These are phyloP conservation scores for Chrosomus eos DNA, from an alignment of 2,797 vertebrate species.

Conservation along the genomic window DNA sequence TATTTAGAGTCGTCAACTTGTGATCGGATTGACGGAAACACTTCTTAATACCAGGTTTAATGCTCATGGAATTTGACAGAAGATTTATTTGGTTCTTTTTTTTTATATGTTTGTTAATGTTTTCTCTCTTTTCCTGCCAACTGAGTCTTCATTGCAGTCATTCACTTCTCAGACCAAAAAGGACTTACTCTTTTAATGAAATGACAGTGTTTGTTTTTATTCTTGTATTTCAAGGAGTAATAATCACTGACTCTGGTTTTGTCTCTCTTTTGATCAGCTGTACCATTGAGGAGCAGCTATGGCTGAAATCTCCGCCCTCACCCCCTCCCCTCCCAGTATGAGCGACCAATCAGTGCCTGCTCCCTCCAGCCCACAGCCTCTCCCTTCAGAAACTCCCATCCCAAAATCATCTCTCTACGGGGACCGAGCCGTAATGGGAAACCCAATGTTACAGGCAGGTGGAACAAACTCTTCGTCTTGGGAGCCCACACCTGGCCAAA, in stretches of 20 bases:
- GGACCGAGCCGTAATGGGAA: slow-evolving; percentile 66
- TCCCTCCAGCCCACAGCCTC: slow-evolving; percentile 60
- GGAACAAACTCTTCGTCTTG: slow-evolving; percentile 1
- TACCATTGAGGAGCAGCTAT: slow-evolving; percentile 68
- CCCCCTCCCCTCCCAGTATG: slow-evolving; percentile 71
- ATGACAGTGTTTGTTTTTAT: background rate
- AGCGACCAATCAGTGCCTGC: slow-evolving; percentile 68
- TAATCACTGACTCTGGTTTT: slow-evolving; percentile 1
- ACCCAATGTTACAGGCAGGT: slow-evolving; percentile 23
- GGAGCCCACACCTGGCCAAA: background rate
- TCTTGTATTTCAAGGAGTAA: background rate
- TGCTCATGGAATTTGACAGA: background rate
- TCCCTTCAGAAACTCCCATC: slow-evolving; percentile 54
- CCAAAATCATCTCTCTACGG: slow-evolving; percentile 76
- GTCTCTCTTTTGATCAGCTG: slow-evolving; percentile 56
- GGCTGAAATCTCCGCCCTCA: slow-evolving; percentile 78
- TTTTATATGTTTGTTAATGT: background rate
- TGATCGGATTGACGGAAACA: background rate
- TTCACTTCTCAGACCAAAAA: background rate
- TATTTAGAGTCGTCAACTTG: background rate
- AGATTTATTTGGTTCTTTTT: background rate
- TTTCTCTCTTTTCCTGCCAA: background rate
- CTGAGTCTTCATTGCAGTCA: background rate
- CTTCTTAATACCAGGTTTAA: background rate
- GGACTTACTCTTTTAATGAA: background rate